A percentile compares a stretch with the other conserved stretches of the same genome.
phyloP scores from a whole-genome alignment of 2,888 invertebrate genomes.

The Cordilura impudica region DNA sequence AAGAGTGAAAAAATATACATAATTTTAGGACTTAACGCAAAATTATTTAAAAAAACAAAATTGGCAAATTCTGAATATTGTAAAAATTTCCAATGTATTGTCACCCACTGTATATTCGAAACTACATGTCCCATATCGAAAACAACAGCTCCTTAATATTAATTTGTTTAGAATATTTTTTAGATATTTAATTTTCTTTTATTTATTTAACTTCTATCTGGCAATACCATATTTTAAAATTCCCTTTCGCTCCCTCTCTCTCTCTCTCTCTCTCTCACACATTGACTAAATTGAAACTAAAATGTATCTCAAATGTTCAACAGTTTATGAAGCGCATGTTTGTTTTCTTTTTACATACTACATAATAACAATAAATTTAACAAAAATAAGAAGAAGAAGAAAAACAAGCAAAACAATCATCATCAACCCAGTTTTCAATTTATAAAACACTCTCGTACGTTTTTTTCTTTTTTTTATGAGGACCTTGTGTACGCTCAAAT shows the following conservation, averaged over 20 bases:
- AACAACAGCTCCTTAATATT: too few species aligned
- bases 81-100: too few species aligned
- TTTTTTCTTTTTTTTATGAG: too few species aligned
- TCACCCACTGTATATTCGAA: too few species aligned
- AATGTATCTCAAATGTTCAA: conserved; percentile 38
- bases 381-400: conserved; percentile 1
- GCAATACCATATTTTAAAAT: conserved; percentile 17
- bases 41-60: too few species aligned
- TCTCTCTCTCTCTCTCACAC: conserved; percentile 2
- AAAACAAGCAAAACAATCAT: conserved; percentile 20
- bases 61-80: too few species aligned
- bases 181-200: too few species aligned
- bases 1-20: too few species aligned
- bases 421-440: conserved; percentile 65
- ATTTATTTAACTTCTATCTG: conserved; percentile 23
- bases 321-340: conserved; percentile 56
- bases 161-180: too few species aligned
- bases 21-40: too few species aligned
- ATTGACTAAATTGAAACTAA: background rate
- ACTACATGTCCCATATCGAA: too few species aligned
- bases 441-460: conserved; percentile 53
- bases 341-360: background rate
- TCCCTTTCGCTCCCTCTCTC: background rate
- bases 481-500: too few species aligned
- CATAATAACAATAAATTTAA: background rate